Percentiles rank a stretch among this genome's conserved stretches.
Conservation (phyloP, 2,113 vertebrate species). For the Gasterosteus aculeatus region DNA sequence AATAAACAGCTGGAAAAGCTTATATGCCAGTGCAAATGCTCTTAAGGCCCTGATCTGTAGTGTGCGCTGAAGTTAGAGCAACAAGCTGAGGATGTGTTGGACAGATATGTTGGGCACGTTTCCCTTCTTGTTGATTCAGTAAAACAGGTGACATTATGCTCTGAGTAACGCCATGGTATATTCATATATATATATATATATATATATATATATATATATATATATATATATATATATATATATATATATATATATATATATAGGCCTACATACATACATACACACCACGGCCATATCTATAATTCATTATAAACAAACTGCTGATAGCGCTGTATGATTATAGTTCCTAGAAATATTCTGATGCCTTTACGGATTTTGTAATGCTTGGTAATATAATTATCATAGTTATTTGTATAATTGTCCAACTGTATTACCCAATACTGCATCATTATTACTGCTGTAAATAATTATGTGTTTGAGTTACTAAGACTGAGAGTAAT, state of each 20-base stretch:
- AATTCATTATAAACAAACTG: background rate
- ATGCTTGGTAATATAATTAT: background rate
- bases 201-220: too few relatives aligned
- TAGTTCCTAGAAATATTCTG: background rate
- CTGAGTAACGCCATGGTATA: background rate
- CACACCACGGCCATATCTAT: background rate
- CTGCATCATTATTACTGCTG: background rate
- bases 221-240: too few relatives aligned
- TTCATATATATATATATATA: background rate
- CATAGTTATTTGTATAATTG: too few relatives aligned
- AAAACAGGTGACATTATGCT: background rate
- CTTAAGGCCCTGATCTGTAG: background rate
- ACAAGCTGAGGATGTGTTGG: background rate
- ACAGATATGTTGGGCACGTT: background rate
- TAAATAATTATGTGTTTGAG: background rate
- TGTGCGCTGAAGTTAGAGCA: background rate
- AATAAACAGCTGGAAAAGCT: background rate
- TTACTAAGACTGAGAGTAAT: background rate
- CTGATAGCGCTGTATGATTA: background rate
- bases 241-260: too few relatives aligned
- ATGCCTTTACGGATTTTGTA: background rate
- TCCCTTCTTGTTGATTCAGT: background rate
- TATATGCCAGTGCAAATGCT: background rate
- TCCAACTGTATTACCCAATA: background rate
- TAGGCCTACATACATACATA: background rate